Evolutionary conservation across 2,113 vertebrate species (phyloP).

Genomic region (Muntiacus reevesi): DNA sequence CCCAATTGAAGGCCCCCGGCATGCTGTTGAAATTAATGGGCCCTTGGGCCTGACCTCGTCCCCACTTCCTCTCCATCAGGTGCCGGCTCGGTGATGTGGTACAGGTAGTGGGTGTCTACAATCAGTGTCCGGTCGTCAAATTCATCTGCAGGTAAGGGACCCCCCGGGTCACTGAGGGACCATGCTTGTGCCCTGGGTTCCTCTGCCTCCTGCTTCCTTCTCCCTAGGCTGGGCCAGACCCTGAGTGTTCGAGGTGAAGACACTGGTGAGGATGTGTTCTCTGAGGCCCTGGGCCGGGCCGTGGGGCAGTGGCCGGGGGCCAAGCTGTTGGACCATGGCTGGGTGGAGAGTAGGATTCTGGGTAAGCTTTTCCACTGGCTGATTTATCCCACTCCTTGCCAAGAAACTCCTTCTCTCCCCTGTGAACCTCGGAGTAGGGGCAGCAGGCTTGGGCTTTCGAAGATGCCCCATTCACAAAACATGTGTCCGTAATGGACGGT

Average conservation of each 20-base stretch:
- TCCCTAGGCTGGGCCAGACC: conserved; percentile 82
- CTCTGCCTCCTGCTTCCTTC: background rate
- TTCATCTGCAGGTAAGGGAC: conserved; percentile 86
- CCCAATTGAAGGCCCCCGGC: background rate
- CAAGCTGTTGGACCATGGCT: conserved; percentile 89
- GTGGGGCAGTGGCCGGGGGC: conserved; percentile 88
- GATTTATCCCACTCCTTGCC: background rate
- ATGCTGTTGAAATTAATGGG: background rate
- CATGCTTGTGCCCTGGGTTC: background rate
- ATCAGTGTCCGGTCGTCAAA: conserved; percentile 89
- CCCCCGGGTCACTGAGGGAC: background rate
- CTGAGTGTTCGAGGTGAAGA: conserved; percentile 91
- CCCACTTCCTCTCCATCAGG: conserved; percentile 69
- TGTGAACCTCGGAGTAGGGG: background rate
- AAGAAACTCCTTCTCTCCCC: background rate
- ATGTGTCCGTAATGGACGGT: fast-evolving
- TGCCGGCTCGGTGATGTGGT: conserved; percentile 89
- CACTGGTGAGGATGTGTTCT: conserved; percentile 85
- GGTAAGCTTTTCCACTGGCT: conserved; percentile 80
- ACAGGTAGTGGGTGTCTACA: conserved; percentile 86
- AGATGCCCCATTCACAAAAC: background rate
- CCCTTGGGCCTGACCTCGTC: background rate
- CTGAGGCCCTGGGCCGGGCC: conserved; percentile 78
- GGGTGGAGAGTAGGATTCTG: conserved; percentile 89
- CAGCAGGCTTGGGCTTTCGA: background rate